Evolutionary conservation across 2,113 vertebrate genomes (phyloP).

Genomic region (Elephantulus edwardii): DNA sequence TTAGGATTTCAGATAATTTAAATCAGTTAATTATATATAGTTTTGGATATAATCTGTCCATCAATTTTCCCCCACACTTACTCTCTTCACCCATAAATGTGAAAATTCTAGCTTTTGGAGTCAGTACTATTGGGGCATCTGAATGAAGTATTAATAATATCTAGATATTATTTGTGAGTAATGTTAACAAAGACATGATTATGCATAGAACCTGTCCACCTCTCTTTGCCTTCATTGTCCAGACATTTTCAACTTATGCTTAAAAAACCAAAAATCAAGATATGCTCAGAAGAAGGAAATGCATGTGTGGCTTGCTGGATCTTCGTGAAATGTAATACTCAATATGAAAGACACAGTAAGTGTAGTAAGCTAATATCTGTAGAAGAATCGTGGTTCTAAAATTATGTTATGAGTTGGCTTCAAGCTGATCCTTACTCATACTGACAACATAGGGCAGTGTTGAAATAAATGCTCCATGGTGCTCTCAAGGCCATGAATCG

Average conservation of each 20-base stretch:
- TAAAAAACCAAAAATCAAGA: neutral
- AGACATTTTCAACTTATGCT: neutral
- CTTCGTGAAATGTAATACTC: neutral
- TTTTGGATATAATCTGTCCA: neutral
- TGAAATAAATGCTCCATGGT: neutral
- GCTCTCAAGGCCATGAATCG: neutral
- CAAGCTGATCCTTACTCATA: neutral
- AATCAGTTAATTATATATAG: conserved; percentile 36
- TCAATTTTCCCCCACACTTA: neutral
- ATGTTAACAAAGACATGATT: conserved; percentile 17
- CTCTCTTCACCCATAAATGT: neutral
- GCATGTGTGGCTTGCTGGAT: neutral
- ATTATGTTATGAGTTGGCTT: neutral
- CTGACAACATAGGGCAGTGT: neutral
- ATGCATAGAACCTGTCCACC: neutral
- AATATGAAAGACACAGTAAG: neutral
- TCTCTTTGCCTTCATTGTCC: neutral
- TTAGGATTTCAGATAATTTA: conserved; percentile 37
- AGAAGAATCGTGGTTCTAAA: neutral
- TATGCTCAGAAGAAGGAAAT: neutral
- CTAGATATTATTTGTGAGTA: neutral
- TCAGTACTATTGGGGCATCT: neutral
- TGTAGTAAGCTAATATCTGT: neutral
- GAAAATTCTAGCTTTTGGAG: neutral
- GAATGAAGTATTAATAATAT: neutral